Percentiles rank a stretch among this genome's conserved stretches.
Evolutionary conservation across 2,113 vertebrate genomes (phyloP).

Genomic region (Chamaea fasciata): DNA sequence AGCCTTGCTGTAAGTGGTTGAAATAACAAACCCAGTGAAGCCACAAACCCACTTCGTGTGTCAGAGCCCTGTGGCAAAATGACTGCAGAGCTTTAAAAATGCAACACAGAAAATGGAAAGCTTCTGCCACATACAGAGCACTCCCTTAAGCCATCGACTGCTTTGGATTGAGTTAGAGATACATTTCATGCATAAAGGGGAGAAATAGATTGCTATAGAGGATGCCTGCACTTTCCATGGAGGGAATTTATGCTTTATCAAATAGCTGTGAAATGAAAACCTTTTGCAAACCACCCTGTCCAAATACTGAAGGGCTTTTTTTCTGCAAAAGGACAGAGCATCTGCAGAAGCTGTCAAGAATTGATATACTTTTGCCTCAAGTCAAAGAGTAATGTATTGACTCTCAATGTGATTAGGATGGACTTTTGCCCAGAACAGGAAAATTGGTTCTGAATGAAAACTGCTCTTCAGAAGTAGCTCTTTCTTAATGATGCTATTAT

Average conservation of each 20-base stretch:
- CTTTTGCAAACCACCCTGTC: background rate
- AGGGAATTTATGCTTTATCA: background rate
- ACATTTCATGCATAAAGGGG: background rate
- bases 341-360: conserved; percentile 22
- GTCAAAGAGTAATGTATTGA: background rate
- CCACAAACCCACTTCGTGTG: background rate
- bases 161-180: background rate
- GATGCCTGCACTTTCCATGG: background rate
- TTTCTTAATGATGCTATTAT: conserved; percentile 9
- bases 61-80: background rate
- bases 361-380: background rate
- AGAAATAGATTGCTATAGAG: background rate
- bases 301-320: background rate
- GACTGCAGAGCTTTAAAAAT: conserved; percentile 1
- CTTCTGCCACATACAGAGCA: background rate
- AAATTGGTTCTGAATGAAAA: conserved; percentile 41
- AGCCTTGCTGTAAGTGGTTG: background rate
- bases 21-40: background rate
- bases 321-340: background rate
- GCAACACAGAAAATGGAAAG: background rate
- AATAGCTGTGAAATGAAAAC: background rate
- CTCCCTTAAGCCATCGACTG: background rate
- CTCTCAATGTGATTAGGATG: conserved; percentile 15
- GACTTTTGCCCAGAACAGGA: conserved; percentile 29
- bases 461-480: conserved; percentile 11